These are phyloP conservation scores for Heteronetta atricapilla DNA, from an alignment of 2,113 vertebrate genomes.

Conservation along the genomic window DNA sequence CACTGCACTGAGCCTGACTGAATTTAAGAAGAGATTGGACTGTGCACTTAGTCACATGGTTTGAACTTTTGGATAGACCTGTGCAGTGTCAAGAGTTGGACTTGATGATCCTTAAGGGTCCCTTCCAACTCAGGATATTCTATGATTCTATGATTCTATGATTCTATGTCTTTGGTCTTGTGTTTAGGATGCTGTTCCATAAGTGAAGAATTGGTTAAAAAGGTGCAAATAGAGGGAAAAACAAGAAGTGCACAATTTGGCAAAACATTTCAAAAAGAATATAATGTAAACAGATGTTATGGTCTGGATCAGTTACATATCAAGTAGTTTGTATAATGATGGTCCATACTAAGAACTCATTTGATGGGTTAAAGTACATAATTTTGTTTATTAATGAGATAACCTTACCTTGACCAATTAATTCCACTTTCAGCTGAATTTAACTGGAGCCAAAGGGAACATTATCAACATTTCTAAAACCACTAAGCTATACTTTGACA, in stretches of 20 bases:
- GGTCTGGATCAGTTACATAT: background rate
- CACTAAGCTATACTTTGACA: background rate
- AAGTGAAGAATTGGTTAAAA: background rate
- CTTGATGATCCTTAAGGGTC: too few species aligned
- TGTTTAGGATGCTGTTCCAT: background rate
- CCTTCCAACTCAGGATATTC: too few species aligned
- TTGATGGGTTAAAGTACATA: background rate
- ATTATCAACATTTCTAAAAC: background rate
- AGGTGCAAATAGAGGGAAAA: background rate
- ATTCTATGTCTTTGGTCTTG: background rate
- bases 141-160: too few species aligned
- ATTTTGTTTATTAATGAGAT: background rate
- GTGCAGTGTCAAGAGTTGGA: too few species aligned
- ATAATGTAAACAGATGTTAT: background rate
- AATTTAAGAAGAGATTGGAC: too few species aligned
- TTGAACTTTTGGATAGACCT: too few species aligned
- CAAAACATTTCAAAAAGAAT: constrained; percentile 2
- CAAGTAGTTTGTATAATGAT: background rate
- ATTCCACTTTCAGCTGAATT: background rate
- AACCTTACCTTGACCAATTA: background rate
- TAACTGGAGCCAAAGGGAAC: background rate
- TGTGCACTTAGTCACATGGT: too few species aligned
- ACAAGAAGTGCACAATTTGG: background rate
- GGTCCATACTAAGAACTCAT: background rate
- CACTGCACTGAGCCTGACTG: too few species aligned